A percentile compares a stretch with the other conserved stretches of the same genome.
phyloP scores from a whole-genome alignment of 2,113 vertebrate genomes.

The Eretmodus cyanostictus region DNA sequence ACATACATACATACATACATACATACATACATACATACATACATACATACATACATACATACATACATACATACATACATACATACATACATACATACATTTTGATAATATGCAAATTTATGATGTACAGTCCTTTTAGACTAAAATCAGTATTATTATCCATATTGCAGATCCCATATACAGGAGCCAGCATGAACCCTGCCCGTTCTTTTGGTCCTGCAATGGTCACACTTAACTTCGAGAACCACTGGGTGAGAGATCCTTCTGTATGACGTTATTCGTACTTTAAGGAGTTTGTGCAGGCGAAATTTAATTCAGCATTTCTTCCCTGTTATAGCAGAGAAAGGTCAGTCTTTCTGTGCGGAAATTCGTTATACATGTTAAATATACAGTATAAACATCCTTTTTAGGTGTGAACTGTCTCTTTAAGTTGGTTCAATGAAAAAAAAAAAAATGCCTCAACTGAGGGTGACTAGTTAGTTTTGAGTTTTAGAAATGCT shows the following conservation, averaged over 20 bases:
- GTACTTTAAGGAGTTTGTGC: neutral
- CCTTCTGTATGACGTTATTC: neutral
- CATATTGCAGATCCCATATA: slow-evolving; percentile 83
- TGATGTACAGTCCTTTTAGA: neutral
- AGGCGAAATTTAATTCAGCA: neutral
- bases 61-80: too few relatives aligned
- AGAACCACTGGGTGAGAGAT: slow-evolving; percentile 87
- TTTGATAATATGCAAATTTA: neutral
- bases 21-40: too few relatives aligned
- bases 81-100: too few relatives aligned
- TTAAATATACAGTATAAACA: neutral
- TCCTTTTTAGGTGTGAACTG: neutral
- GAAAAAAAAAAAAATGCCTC: neutral
- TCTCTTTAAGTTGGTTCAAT: neutral
- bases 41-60: too few relatives aligned
- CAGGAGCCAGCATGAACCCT: slow-evolving; percentile 94
- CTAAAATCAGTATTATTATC: neutral
- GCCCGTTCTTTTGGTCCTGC: slow-evolving; percentile 91
- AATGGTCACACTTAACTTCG: slow-evolving; percentile 83
- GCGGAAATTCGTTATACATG: neutral
- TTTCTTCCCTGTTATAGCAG: neutral
- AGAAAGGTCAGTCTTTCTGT: neutral
- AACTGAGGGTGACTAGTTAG: neutral
- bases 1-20: too few relatives aligned
- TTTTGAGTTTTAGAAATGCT: neutral